Evolutionary conservation across 2,113 vertebrate species (phyloP), one percentile per base, ranked within the genome.

Genomic region (Ursus arctos): DNA sequence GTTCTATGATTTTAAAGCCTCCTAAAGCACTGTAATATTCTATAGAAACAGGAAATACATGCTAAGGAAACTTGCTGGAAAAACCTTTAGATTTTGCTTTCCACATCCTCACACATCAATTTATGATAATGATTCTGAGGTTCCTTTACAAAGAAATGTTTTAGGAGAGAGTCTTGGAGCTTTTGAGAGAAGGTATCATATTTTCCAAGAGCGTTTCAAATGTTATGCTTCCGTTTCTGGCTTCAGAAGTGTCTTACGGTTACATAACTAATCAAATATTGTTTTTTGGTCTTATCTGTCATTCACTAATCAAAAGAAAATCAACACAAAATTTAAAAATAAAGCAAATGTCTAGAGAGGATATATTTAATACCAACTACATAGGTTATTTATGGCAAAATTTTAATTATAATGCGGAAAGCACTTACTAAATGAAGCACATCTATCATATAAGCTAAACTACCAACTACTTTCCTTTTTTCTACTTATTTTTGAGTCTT

Each of bases 341-440:
- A 91, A 97, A 86, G 92, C 82, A 98, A 97, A 96, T 33, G 59
- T 97, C 40, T 97, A 80, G 92, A 97, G 22, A 93, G 28, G 61
- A 88, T 47, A 88, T 55, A 97, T 91, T 95, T 96, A 93, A 51
- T 88, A 2, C 47, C 96, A n/a, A 95, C 72, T 95, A 69, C n/a
- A 21, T 13, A 95, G 36, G 47, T 96, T 92, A 74, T 88, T 97
- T 94, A 90, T 1, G 93, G 91, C 72, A 40, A 95, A 72, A 97
- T 87, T 95, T 97, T 97, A 91, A 93, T 93, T 95, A 90, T 36
- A 76, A 85, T 74, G 81, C 24, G 84, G 72, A 65, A 97, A 47
- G 98, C n/a, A 96, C 69, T 96, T 97, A 24, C 94, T 95, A 94
- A 93, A 96, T 97, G 21, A 94, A 97, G 95, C 71, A 96, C 65